Conservation (phyloP, 2,888 invertebrate genomes). For the Stenolophus ochropezus region DNA sequence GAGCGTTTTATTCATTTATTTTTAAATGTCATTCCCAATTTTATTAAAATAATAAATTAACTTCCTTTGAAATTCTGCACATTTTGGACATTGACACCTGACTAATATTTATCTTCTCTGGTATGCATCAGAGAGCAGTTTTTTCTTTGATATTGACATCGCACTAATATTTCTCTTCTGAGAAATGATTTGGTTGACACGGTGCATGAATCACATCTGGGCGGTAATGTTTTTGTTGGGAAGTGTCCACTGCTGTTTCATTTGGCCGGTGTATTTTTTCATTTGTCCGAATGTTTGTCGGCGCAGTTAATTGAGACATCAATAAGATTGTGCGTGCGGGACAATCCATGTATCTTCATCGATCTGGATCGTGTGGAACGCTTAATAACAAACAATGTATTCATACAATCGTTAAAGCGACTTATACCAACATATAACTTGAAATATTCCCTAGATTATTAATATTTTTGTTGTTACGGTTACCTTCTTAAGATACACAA, state of each 20-base stretch:
- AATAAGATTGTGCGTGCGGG: conserved; percentile 43
- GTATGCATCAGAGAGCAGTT: no score
- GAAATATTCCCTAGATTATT: no score
- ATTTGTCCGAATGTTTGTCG: conserved; percentile 49
- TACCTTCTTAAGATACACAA: no score
- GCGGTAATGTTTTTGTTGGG: conserved; percentile 24
- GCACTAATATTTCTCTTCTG: background rate
- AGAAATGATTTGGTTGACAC: background rate
- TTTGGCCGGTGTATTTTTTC: conserved; percentile 45
- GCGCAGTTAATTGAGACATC: conserved; percentile 55
- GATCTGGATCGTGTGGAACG: background rate
- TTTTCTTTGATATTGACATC: background rate
- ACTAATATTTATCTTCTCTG: background rate
- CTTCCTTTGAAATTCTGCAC: no score
- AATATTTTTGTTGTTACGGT: no score
- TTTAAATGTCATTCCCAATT: no score
- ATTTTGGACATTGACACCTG: no score
- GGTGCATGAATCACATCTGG: background rate
- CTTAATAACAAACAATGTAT: no score
- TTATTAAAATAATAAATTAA: no score
- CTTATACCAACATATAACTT: no score
- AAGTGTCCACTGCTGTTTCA: conserved; percentile 25
- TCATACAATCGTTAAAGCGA: no score
- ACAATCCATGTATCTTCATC: conserved; percentile 43
- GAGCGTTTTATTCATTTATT: no score